Conservation (phyloP, 2,888 invertebrate genomes). For the Heliconius aoede region DNA sequence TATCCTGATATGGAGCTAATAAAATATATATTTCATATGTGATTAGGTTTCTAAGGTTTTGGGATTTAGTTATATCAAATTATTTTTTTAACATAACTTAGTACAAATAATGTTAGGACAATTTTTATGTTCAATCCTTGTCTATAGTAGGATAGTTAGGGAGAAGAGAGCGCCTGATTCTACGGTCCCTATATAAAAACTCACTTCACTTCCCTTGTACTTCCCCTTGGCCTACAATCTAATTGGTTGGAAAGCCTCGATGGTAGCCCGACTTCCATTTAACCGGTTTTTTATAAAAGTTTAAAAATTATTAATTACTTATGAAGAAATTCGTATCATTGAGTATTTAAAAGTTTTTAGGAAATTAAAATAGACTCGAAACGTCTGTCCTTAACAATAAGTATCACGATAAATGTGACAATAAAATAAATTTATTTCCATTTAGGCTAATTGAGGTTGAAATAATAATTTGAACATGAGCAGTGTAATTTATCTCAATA, state of each 20-base stretch:
- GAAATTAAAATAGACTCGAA: not conserved
- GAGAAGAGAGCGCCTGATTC: not conserved
- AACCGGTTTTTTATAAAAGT: too few species aligned
- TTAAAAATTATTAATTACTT: too few species aligned
- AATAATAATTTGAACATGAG: conserved; percentile 37
- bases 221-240: too few species aligned
- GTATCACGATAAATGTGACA: conserved; percentile 12
- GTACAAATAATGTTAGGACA: too few species aligned
- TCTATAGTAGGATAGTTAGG: not conserved
- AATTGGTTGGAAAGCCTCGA: too few species aligned
- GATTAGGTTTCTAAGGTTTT: not conserved
- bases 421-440: conserved; percentile 18
- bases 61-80: too few species aligned
- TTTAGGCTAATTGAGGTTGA: conserved; percentile 27
- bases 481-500: conserved; percentile 49
- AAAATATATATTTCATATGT: conserved; percentile 36
- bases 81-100: too few species aligned
- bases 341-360: not conserved
- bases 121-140: not conserved
- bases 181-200: too few species aligned
- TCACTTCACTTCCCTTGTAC: too few species aligned
- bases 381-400: not conserved
- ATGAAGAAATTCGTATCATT: too few species aligned
- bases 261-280: too few species aligned
- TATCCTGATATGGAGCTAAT: conserved; percentile 47